Conservation (phyloP, 2,888 invertebrate species). For the Bhutanitis thaidina region DNA sequence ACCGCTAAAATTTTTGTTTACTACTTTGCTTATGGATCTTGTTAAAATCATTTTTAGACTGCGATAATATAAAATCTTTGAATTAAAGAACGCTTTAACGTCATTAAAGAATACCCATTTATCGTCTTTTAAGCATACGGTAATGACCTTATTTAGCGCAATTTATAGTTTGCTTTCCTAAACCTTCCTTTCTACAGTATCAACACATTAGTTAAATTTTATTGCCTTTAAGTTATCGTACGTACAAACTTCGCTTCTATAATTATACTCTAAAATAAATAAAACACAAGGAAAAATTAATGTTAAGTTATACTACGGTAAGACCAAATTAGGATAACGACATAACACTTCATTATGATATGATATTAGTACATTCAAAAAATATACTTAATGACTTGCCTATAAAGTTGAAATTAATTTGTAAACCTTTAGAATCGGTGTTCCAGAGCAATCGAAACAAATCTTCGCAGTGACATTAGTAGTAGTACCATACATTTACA, state of each 20-base stretch:
- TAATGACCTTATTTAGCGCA: slow-evolving; percentile 12
- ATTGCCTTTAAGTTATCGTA: slow-evolving; percentile 33
- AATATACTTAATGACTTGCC: not conserved
- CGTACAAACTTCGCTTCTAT: slow-evolving; percentile 27
- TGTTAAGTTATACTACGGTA: slow-evolving; percentile 22
- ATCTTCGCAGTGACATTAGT: slow-evolving; percentile 55
- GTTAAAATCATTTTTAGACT: not conserved
- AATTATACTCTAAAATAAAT: not conserved
- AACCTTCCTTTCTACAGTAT: slow-evolving; percentile 12
- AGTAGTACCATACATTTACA: too few species aligned
- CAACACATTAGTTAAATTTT: slow-evolving; percentile 26
- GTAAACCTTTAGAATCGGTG: slow-evolving; percentile 19
- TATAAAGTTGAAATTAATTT: slow-evolving; percentile 4
- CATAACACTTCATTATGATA: not conserved
- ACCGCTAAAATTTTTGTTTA: too few species aligned
- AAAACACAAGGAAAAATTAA: slow-evolving; percentile 25
- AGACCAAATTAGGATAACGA: slow-evolving; percentile 27
- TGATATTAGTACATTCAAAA: not conserved
- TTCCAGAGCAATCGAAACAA: slow-evolving; percentile 41
- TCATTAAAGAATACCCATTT: not conserved
- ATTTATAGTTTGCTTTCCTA: slow-evolving; percentile 12
- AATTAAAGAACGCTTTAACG: not conserved
- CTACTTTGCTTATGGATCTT: not conserved
- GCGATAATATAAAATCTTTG: not conserved
- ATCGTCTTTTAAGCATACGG: not conserved